phyloP scores from a whole-genome alignment of 2,113 vertebrate species.

The Leptobrachium leishanense region DNA sequence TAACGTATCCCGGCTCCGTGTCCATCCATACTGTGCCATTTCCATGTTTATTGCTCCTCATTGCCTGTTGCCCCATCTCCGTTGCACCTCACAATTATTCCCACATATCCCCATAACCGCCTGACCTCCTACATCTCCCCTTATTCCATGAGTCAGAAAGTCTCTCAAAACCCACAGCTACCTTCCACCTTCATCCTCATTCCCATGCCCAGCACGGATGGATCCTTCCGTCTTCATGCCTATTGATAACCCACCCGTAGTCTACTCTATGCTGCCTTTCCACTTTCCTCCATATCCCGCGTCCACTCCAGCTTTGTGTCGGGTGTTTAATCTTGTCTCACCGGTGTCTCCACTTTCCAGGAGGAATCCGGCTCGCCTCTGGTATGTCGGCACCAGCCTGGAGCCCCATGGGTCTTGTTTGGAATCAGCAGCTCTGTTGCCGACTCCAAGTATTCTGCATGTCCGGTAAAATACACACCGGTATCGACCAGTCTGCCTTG shows the following conservation, averaged over 20 bases:
- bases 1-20: background rate
- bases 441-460: background rate
- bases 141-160: background rate
- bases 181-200: background rate
- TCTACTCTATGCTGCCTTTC: too few species aligned
- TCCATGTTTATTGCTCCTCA: background rate
- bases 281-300: too few species aligned
- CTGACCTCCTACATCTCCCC: background rate
- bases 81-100: background rate
- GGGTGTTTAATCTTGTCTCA: too few species aligned
- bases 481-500: constrained; percentile 12
- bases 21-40: too few species aligned
- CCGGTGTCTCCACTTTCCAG: background rate
- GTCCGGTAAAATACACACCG: constrained; percentile 19
- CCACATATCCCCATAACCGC: too few species aligned
- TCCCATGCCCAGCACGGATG: background rate
- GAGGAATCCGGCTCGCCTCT: constrained; percentile 10
- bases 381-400: constrained; percentile 6
- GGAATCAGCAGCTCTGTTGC: constrained; percentile 7
- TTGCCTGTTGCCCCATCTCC: background rate
- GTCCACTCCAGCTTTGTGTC: too few species aligned
- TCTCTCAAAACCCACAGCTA: background rate
- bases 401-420: constrained; percentile 23
- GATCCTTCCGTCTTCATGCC: background rate
- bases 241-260: too few species aligned